Percentiles rank a stretch among this genome's conserved stretches.
phyloP scores from a whole-genome alignment of 2,888 invertebrate species.

The Hipparchia sbordonii region DNA sequence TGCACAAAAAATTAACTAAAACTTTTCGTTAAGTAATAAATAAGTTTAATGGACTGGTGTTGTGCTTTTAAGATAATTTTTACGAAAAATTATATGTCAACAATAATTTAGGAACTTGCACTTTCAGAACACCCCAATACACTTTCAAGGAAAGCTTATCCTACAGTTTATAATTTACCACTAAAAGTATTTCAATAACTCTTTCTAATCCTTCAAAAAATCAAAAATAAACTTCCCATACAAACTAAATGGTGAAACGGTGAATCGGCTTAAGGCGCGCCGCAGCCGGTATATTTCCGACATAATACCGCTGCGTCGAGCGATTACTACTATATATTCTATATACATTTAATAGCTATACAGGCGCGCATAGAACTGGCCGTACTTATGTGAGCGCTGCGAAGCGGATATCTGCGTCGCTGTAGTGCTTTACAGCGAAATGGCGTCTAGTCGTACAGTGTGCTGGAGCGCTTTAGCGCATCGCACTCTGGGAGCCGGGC shows the following conservation, averaged over 20 bases:
- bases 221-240: constrained; percentile 77
- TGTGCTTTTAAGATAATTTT: constrained; percentile 23
- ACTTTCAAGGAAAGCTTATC: constrained; percentile 73
- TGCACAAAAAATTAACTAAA: neutral
- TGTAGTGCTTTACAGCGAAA: constrained; percentile 62
- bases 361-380: constrained; percentile 84
- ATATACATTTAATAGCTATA: constrained; percentile 84
- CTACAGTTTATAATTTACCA: constrained; percentile 72
- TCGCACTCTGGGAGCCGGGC: constrained; percentile 69
- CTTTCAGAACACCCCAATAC: constrained; percentile 61
- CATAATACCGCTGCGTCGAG: constrained; percentile 84
- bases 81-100: constrained; percentile 22
- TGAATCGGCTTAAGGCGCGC: constrained; percentile 78
- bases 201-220: constrained; percentile 72
- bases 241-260: constrained; percentile 79
- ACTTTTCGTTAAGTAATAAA: neutral
- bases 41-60: constrained; percentile 11
- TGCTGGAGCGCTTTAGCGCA: constrained; percentile 68
- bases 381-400: constrained; percentile 83
- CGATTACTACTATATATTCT: constrained; percentile 84
- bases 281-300: constrained; percentile 82
- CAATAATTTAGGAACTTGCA: constrained; percentile 54
- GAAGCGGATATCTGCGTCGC: constrained; percentile 60
- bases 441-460: constrained; percentile 53
- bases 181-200: constrained; percentile 70